phyloP scores from a whole-genome alignment of 2,113 vertebrate species.

The Hippocampus barbouri region DNA sequence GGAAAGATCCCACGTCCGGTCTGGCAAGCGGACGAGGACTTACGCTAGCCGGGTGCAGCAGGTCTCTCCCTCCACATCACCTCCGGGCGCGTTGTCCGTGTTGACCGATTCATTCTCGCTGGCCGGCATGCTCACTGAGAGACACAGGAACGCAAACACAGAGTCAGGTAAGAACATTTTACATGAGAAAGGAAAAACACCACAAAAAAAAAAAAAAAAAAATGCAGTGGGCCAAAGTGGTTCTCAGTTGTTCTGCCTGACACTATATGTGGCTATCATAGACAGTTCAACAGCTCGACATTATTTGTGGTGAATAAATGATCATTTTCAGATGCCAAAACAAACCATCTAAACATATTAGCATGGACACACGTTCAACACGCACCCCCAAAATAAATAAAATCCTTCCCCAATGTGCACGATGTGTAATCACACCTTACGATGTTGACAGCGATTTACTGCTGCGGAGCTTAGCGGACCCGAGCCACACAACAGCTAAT shows the following conservation, averaged over 20 bases:
- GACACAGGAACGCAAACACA: slow-evolving; percentile 27
- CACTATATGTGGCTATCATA: too few relatives aligned
- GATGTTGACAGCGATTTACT: slow-evolving; percentile 29
- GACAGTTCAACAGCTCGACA: too few relatives aligned
- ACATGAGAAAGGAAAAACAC: too few relatives aligned
- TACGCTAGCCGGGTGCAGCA: slow-evolving; percentile 93
- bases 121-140: slow-evolving; percentile 96
- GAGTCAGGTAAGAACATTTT: too few relatives aligned
- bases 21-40: slow-evolving; percentile 65
- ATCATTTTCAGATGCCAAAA: background rate
- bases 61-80: slow-evolving; percentile 92
- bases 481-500: slow-evolving; percentile 27
- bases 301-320: too few relatives aligned
- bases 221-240: too few relatives aligned
- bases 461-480: slow-evolving; percentile 18
- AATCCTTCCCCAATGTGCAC: slow-evolving; percentile 16
- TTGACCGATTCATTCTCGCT: slow-evolving; percentile 98
- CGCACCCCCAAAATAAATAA: background rate
- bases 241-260: too few relatives aligned
- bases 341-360: background rate
- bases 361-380: background rate
- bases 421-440: slow-evolving; percentile 24
- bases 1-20: background rate
- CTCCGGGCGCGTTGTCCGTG: slow-evolving; percentile 91
- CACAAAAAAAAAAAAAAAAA: too few relatives aligned